Percentiles rank a stretch among this genome's conserved stretches.
These are phyloP conservation scores for Argopecten irradians DNA, from an alignment of 1,140 invertebrate genomes.

Conservation along the genomic window DNA sequence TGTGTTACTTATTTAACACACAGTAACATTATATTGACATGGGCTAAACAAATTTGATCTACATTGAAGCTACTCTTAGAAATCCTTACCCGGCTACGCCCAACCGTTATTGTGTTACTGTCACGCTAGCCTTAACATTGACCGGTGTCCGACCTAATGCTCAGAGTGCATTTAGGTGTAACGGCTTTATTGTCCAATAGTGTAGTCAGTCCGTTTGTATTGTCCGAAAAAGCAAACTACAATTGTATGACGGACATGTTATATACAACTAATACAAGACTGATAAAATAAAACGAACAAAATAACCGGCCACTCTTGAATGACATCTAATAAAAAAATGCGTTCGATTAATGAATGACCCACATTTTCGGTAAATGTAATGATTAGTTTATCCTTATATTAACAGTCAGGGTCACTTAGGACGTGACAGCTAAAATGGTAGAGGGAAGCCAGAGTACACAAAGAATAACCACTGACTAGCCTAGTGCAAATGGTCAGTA, in stretches of 20 bases:
- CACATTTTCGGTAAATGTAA: too few species aligned
- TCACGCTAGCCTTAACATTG: not conserved
- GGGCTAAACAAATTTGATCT: not conserved
- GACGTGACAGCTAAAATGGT: too few species aligned
- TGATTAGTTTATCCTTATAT: too few species aligned
- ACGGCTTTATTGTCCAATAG: not conserved
- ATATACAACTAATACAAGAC: too few species aligned
- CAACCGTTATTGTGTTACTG: not conserved
- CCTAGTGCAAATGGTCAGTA: too few species aligned
- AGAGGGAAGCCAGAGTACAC: too few species aligned
- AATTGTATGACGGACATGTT: not conserved
- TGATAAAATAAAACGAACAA: too few species aligned
- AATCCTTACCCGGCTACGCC: not conserved
- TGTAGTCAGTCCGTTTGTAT: not conserved
- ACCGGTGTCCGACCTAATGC: not conserved
- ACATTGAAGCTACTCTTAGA: not conserved
- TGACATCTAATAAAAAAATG: too few species aligned
- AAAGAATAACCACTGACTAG: too few species aligned
- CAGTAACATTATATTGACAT: not conserved
- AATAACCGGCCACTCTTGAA: too few species aligned
- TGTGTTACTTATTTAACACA: not conserved
- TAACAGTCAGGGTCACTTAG: too few species aligned
- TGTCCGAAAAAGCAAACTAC: not conserved
- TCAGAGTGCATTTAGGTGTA: not conserved
- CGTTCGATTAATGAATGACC: too few species aligned